These are phyloP conservation scores for Monochamus alternatus DNA, from an alignment of 2,888 invertebrate genomes.

Conservation along the genomic window DNA sequence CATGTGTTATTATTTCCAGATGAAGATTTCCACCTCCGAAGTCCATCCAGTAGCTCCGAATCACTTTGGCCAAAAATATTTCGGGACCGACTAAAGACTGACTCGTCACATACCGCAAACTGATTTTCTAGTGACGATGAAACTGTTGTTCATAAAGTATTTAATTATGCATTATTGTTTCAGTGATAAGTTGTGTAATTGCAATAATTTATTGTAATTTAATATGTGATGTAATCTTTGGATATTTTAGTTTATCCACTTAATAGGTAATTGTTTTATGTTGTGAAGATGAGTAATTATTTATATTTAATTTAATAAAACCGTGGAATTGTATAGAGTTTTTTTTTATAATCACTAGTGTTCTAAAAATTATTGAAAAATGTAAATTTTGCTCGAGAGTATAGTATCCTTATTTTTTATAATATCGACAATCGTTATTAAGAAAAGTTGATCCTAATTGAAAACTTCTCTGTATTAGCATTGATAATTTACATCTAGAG, in stretches of 20 bases:
- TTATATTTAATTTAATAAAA: not conserved
- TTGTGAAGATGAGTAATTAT: not conserved
- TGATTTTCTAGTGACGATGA: slow-evolving; percentile 4
- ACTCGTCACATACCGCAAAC: not conserved
- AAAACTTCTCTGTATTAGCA: too few species aligned
- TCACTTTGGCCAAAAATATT: slow-evolving; percentile 99
- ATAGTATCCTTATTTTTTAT: too few species aligned
- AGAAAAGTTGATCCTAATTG: too few species aligned
- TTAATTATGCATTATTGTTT: slow-evolving; percentile 21
- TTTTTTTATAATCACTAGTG: not conserved
- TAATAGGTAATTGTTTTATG: not conserved
- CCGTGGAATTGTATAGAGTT: not conserved
- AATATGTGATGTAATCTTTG: slow-evolving; percentile 11
- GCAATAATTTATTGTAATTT: slow-evolving; percentile 12
- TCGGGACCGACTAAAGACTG: slow-evolving; percentile 89
- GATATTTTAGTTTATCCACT: slow-evolving; percentile 1
- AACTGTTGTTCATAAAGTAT: slow-evolving; percentile 8
- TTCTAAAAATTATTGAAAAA: not conserved
- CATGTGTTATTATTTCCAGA: slow-evolving; percentile 68
- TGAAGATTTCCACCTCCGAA: slow-evolving; percentile 97
- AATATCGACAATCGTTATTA: too few species aligned
- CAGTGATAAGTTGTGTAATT: slow-evolving; percentile 3
- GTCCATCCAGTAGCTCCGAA: slow-evolving; percentile 95
- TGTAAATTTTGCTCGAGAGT: too few species aligned
- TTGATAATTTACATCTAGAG: too few species aligned